A percentile compares a stretch with the other conserved stretches of the same genome.
phyloP scores from a whole-genome alignment of 2,113 vertebrate genomes.

The Nothoprocta pentlandii region DNA sequence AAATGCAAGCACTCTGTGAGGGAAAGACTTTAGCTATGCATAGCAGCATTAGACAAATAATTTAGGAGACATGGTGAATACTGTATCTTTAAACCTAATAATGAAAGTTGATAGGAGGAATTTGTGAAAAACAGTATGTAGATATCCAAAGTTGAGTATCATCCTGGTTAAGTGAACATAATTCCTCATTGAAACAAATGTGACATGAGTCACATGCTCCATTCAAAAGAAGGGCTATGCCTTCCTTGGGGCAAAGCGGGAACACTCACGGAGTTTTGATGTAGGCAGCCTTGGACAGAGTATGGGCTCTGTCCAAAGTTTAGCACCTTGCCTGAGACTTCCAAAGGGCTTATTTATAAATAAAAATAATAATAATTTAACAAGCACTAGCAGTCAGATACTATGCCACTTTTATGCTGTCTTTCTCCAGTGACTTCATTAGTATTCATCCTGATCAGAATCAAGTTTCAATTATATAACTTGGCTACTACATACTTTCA shows the following conservation, averaged over 20 bases:
- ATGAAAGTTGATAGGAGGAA: background rate
- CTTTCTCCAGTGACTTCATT: background rate
- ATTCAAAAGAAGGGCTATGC: background rate
- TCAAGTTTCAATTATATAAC: background rate
- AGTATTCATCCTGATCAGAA: background rate
- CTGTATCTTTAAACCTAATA: background rate
- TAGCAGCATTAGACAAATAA: background rate
- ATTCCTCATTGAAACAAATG: background rate
- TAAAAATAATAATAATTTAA: background rate
- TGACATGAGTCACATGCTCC: background rate
- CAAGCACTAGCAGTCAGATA: background rate
- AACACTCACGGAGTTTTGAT: rapidly evolving
- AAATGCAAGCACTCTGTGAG: background rate
- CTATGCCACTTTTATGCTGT: background rate
- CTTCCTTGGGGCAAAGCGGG: background rate
- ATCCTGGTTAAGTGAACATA: background rate
- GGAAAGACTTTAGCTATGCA: background rate
- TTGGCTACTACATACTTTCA: background rate
- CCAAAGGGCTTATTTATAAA: background rate
- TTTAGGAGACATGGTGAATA: background rate
- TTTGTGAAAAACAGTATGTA: background rate
- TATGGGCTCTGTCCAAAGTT: rapidly evolving
- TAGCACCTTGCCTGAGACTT: background rate
- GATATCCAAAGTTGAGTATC: background rate
- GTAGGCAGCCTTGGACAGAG: rapidly evolving